Base-by-base conservation (phyloP, 2,888 invertebrate species). In the Cerastis leucographa region DNA sequence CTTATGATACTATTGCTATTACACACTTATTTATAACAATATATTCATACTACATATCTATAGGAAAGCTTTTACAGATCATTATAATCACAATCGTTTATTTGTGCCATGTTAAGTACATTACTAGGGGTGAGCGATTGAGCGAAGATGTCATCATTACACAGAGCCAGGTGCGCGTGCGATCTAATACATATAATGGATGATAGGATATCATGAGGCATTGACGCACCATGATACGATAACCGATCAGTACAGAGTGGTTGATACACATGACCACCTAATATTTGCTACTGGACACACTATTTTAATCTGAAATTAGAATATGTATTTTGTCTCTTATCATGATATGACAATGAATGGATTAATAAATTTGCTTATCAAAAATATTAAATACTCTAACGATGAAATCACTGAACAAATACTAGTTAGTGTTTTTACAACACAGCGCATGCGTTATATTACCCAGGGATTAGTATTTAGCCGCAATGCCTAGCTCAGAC, bases 161-260 rank as follows among this genome's bases (percentile, higher is more conserved):
- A 91, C 90, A 90, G 91, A 91, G 81, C 90, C 91, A 90, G 90
- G 91, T 89, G 80, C 68, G 77, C 42, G 83, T 56, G 78, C 71
- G 29, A 42, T 46, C 11, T 12, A 35, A 12, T 49, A n/a, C n/a
- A n/a, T n/a, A 49, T 25, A 42, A 42, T 19, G 80, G 22, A 44
- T 44, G 17, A 35, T 51, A 51, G n/a, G 44, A 40, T 54, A 29
- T 35, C 42, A 29, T 56, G 17, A 56, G 56, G 17, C 56, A 25
- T n/a, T 51, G 22, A 74, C 56, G 25, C n/a, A 35, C 42, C 22
- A n/a, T 29, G 17, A 70, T 49, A 35, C 25, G n/a, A 72, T 49
- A 49, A 59, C 29, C 42, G 61, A 59, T 29, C 59, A 46, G n/a
- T 35, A 17, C 44, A 62, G 35, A 44, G 35, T 61, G 42, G 44